These are phyloP conservation scores for Sparus aurata DNA, from an alignment of 2,797 vertebrate genomes.

Conservation along the genomic window DNA sequence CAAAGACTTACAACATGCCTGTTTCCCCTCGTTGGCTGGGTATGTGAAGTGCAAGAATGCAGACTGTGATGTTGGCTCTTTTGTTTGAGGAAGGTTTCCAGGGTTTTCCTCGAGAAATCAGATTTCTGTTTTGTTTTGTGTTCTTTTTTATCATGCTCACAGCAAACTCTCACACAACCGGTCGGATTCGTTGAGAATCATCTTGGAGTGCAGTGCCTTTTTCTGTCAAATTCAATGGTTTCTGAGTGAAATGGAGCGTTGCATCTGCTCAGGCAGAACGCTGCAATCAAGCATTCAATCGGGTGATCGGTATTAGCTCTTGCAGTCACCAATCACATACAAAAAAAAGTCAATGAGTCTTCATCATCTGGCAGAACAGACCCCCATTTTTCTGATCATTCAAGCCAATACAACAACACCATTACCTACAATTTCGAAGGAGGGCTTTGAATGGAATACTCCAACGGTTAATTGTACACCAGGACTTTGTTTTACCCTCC, in stretches of 20 bases:
- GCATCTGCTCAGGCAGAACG: constrained; percentile 59
- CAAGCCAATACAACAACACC: background rate
- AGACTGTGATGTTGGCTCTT: background rate
- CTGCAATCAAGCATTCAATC: constrained; percentile 59
- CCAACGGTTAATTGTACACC: background rate
- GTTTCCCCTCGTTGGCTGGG: background rate
- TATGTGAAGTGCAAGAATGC: background rate
- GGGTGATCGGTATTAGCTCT: constrained; percentile 42
- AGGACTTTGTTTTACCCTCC: background rate
- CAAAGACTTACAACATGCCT: constrained; percentile 14
- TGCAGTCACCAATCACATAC: constrained; percentile 47
- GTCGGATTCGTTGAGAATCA: constrained; percentile 17
- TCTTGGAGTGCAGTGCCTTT: constrained; percentile 25
- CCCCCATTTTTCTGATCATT: constrained; percentile 22
- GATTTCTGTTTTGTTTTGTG: constrained; percentile 11
- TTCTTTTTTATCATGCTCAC: constrained; percentile 1
- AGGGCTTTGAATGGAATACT: background rate
- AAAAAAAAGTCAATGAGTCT: constrained; percentile 43
- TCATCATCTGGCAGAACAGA: constrained; percentile 30
- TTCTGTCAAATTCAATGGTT: constrained; percentile 39
- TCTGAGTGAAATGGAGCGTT: constrained; percentile 61
- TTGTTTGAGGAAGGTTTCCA: constrained; percentile 22
- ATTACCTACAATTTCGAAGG: background rate
- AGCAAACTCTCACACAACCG: constrained; percentile 6
- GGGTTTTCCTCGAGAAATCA: constrained; percentile 8